Evolutionary conservation across 2,888 invertebrate species (phyloP), one percentile per base, ranked within the genome.

Genomic region (Ornithoptera alexandrae): DNA sequence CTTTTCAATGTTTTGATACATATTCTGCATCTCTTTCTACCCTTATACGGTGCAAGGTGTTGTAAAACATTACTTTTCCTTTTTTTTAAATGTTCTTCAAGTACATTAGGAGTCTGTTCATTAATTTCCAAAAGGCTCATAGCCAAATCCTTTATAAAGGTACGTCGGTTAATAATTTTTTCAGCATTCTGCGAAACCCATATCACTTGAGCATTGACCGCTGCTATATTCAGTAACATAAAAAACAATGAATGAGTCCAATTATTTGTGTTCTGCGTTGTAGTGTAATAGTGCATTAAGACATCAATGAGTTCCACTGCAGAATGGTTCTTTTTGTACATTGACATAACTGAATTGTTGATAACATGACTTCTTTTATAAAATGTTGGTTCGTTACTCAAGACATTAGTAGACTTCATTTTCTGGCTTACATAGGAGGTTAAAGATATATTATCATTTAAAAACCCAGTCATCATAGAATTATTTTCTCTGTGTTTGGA

Each of bases 221-320:
- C 82, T 1, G 92, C 90, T 75, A 92, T 86, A 72, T 93, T 92
- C 18, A 92, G 78, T 66, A 92, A 73, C 42, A 87, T 87, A 69
- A 88, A 91, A 74, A 92, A 92, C 70, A 92, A 74, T 5, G 90
- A 86, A 10, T 90, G 72, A 0, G 87, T 85, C 92, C 92, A 93
- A 73, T 88, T 84, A 72, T 91, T 90, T n/a, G 87, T 86, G 69
- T 86, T 81, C 69, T 90, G 88, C 84, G 88, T 84, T 7, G 91
- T 89, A 0, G 91, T 91, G 71, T 92, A 92, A 75, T 89, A 89
- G 78, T 89, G 84, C 86, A 90, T 90, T 12, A 92, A 75, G 12
- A 92, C 89, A 77, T 90, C 88, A 15, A 88, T 72, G 15, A 92
- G 88, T 82, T 88, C 85, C 2, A 90, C 88, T 0, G 86, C 81